A percentile compares a stretch with the other conserved stretches of the same genome.
These are phyloP conservation scores for Agrotis puta DNA, from an alignment of 2,888 invertebrate genomes.

Conservation along the genomic window DNA sequence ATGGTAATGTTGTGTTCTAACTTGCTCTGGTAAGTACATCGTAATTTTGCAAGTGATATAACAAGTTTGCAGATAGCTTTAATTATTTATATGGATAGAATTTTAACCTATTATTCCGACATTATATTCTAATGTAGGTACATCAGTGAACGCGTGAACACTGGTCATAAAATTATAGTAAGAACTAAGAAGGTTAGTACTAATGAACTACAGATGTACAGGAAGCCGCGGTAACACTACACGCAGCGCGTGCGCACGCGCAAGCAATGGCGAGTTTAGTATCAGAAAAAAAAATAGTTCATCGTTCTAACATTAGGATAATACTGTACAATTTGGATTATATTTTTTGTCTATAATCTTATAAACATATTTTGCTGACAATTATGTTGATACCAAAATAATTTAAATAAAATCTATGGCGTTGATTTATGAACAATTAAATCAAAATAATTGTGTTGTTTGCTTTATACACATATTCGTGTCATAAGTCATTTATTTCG, in stretches of 20 bases:
- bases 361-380: neutral
- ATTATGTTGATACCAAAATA: neutral
- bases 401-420: neutral
- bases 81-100: neutral
- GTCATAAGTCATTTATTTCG: neutral
- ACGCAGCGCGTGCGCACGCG: slow-evolving; percentile 17
- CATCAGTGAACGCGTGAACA: neutral
- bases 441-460: neutral
- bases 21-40: neutral
- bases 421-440: neutral
- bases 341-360: neutral
- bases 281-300: slow-evolving; percentile 5
- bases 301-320: neutral
- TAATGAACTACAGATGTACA: slow-evolving; percentile 23
- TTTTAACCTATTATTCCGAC: neutral
- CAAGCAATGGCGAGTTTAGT: neutral
- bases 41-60: neutral
- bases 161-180: neutral
- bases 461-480: neutral
- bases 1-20: neutral
- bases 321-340: too few species aligned
- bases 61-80: neutral
- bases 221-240: slow-evolving; percentile 40
- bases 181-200: slow-evolving; percentile 12
- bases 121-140: neutral